Evolutionary conservation across 2,888 invertebrate species (phyloP), one percentile per base, ranked within the genome.

Genomic region (Barypeithes pellucidus): DNA sequence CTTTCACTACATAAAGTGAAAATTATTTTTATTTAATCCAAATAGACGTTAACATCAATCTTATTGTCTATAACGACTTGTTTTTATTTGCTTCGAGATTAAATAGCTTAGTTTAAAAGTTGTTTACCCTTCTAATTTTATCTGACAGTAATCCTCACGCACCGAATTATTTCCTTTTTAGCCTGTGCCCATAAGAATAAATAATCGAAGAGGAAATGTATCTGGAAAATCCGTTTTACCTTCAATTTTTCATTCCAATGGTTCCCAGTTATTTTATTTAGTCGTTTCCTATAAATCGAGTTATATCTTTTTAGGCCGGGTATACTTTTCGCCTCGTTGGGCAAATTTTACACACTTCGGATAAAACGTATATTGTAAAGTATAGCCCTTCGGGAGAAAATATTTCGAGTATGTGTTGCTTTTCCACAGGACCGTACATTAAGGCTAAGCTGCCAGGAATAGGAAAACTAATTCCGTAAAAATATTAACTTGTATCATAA

Each of bases 221-320:
- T 41, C 50, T 50, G 52, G 50, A 36, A 67, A 68, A 68, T 5
- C 50, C 39, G 39, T 68, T 68, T 61, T 68, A 61, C 50, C 60
- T 67, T 50, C 50, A 68, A 68, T 68, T 68, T 68, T 68, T 60
- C 52, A 68, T 68, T 29, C 60, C 50, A 61, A 12, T 18, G 68
- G 20, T 16, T 68, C 22, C 41, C 39, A 36, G 68, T 43, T 67
- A 67, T 59, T 67, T 67, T 67, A 59, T 67, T 59, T 59, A 68
- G 39, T 59, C 33, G 16, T 61, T 61, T 16, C 61, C 61, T 22
- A 47, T 50, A 60, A 41, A 61, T 61, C 43, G n/a, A 2, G 61
- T 22, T 61, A 43, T 43, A 67, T 67, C 54, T 54, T 57, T 50
- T 67, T 67, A 43, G 41, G 57, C 12, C 16, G 52, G 47, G 22